Percentiles rank a stretch among this genome's conserved stretches.
phyloP scores from a whole-genome alignment of 2,888 invertebrate genomes.

The Creontiades dilutus region DNA sequence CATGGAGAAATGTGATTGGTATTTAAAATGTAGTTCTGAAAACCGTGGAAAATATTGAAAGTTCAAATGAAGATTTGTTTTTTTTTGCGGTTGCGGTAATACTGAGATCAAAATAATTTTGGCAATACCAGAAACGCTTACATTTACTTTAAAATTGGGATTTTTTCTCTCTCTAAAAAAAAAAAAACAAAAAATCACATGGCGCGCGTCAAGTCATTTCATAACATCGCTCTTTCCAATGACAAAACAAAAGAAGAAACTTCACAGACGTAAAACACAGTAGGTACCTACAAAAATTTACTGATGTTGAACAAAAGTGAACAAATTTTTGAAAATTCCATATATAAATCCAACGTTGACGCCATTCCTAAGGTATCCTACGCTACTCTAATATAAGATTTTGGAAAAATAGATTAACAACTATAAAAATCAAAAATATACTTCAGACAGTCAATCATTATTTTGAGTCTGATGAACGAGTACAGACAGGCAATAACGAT shows the following conservation, averaged over 20 bases:
- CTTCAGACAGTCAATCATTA: constrained; percentile 66
- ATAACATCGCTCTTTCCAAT: neutral
- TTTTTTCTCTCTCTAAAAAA: neutral
- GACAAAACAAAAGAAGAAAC: neutral
- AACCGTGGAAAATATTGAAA: neutral
- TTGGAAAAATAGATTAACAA: constrained; percentile 71
- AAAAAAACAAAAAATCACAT: constrained; percentile 45
- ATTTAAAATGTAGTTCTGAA: neutral
- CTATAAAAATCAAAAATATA: constrained; percentile 73
- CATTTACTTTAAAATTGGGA: constrained; percentile 5
- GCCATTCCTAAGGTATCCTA: constrained; percentile 41
- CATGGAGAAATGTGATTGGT: neutral
- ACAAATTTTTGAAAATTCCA: neutral
- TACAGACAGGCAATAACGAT: constrained; percentile 28
- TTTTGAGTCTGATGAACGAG: constrained; percentile 46
- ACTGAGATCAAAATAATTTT: constrained; percentile 66
- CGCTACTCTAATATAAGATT: constrained; percentile 57
- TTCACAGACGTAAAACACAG: neutral
- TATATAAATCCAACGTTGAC: constrained; percentile 36
- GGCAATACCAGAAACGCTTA: constrained; percentile 56
- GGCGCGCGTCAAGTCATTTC: constrained; percentile 45
- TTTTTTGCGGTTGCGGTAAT: constrained; percentile 63
- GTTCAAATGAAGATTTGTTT: neutral
- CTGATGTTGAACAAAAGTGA: constrained; percentile 2
- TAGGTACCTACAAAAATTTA: neutral